Percentiles rank a stretch among this genome's conserved stretches.
Conservation (phyloP, 2,888 invertebrate species). For the Aquatica leii region DNA sequence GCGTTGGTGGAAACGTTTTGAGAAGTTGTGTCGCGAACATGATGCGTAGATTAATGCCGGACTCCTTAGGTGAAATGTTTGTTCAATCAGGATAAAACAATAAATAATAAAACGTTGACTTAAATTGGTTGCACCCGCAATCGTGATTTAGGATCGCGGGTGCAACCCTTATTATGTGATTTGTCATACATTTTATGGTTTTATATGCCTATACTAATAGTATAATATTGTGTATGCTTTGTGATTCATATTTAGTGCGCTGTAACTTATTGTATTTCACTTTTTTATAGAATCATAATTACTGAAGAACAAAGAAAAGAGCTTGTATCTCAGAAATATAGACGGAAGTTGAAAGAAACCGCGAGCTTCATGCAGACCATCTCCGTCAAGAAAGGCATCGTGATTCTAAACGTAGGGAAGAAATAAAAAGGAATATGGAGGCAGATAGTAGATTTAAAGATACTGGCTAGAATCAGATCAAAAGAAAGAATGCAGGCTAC, state of each 20-base stretch:
- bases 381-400: no score
- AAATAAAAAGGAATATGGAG: constrained; percentile 20
- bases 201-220: constrained; percentile 16
- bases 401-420: constrained; percentile 23
- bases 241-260: no score
- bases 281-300: constrained; percentile 21
- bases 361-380: no score
- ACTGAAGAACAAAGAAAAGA: constrained; percentile 16
- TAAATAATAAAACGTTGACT: constrained; percentile 9
- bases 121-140: constrained; percentile 29
- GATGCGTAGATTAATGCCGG: no score
- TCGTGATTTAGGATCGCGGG: neutral
- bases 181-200: constrained; percentile 14
- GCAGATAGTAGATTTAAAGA: constrained; percentile 26
- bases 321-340: no score
- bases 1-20: no score
- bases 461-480: no score
- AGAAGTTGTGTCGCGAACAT: no score
- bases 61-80: no score
- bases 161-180: constrained; percentile 14
- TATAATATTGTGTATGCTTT: constrained; percentile 24
- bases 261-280: no score
- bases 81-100: no score
- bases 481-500: constrained; percentile 22
- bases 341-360: constrained; percentile 22